A percentile compares a stretch with the other conserved stretches of the same genome.
phyloP scores from a whole-genome alignment of 2,797 vertebrate genomes.

The Xenentodon cancila region DNA sequence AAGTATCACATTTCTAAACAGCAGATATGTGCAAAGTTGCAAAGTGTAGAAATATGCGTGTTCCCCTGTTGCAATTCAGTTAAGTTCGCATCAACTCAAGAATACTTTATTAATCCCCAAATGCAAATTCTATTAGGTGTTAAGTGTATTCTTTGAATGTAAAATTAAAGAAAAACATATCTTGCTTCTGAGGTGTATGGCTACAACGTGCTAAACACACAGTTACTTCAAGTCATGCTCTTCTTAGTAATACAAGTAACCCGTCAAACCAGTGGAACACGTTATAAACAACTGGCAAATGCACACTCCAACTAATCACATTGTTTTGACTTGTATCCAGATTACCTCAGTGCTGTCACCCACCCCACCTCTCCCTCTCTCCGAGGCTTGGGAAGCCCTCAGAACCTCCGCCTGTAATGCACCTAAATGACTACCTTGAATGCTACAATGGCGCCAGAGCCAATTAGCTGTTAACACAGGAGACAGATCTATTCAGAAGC shows the following conservation, averaged over 20 bases:
- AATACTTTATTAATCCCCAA: neutral
- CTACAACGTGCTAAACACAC: neutral
- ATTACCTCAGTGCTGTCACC: conserved; percentile 33
- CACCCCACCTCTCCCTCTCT: conserved; percentile 24
- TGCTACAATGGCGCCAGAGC: conserved; percentile 79
- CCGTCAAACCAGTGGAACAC: conserved; percentile 61
- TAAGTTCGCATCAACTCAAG: no score
- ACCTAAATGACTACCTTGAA: conserved; percentile 82
- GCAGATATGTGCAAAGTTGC: no score
- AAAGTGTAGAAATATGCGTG: no score
- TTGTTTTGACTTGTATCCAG: conserved; percentile 66
- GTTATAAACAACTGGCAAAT: conserved; percentile 43
- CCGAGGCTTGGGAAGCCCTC: conserved; percentile 55
- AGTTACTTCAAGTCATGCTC: neutral
- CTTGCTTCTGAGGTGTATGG: neutral
- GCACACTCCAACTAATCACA: conserved; percentile 43
- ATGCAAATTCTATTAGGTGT: no score
- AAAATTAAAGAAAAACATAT: neutral
- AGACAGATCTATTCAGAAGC: conserved; percentile 80
- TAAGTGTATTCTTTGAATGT: neutral
- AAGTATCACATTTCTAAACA: no score
- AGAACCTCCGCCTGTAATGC: conserved; percentile 76
- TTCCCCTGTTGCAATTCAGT: no score
- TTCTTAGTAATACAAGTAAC: conserved; percentile 19
- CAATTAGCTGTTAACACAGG: conserved; percentile 81